Conservation (phyloP, 2,888 invertebrate species). For the Heliconius charithonia region DNA sequence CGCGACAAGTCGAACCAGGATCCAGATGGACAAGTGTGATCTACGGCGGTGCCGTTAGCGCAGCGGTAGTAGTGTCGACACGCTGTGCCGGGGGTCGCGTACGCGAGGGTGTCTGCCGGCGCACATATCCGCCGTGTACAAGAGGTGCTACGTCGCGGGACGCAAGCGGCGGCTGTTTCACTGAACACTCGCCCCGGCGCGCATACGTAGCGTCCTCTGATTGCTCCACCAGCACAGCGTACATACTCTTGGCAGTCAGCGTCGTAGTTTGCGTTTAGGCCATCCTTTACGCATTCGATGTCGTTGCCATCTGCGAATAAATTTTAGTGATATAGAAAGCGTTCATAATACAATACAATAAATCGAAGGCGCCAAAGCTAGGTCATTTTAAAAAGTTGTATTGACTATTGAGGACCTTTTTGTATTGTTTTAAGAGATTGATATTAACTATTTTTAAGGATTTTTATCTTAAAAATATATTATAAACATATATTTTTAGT, state of each 20-base stretch:
- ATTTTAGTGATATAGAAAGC: constrained; percentile 13
- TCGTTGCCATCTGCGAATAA: constrained; percentile 62
- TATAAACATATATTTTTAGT: background rate
- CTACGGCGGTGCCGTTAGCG: constrained; percentile 73
- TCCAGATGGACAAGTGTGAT: constrained; percentile 80
- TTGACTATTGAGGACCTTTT: background rate
- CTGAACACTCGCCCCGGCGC: constrained; percentile 72
- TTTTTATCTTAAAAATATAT: too few relatives aligned
- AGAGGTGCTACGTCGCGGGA: constrained; percentile 63
- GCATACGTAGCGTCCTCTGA: constrained; percentile 68
- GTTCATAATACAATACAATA: background rate
- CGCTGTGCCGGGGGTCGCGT: constrained; percentile 82
- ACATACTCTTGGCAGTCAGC: constrained; percentile 76
- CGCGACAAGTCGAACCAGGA: constrained; percentile 83
- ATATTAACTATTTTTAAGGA: background rate
- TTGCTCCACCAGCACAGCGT: constrained; percentile 66
- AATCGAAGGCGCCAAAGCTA: background rate
- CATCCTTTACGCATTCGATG: constrained; percentile 68
- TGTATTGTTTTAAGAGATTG: background rate
- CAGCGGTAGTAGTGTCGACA: constrained; percentile 85
- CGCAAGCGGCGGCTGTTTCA: constrained; percentile 72
- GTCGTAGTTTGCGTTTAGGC: constrained; percentile 75
- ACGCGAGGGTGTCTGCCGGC: constrained; percentile 68
- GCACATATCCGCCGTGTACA: constrained; percentile 74
- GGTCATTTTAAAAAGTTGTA: background rate